Base-by-base conservation (phyloP, 2,888 invertebrate genomes). In the Dinocampus coccinellae region DNA sequence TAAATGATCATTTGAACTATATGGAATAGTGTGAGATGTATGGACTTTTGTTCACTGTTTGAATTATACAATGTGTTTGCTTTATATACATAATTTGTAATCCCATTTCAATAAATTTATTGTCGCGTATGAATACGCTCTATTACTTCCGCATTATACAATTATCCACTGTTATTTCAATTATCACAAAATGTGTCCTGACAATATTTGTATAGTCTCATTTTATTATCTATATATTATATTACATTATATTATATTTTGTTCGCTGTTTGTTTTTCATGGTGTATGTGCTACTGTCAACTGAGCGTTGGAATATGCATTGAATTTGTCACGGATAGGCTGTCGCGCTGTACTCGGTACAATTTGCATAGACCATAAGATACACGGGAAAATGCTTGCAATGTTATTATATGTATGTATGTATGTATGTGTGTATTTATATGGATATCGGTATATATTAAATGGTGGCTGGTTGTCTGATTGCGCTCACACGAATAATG, bases 41-140 rank as follows among this genome's bases (percentile, higher is more conserved):
- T 29, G 57, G 58, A 75, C 72, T 75, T 75, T 75, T 73, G 74
- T 72, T 72, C 63, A 76, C 76, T 73, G 75, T 77, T 72, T 70
- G 34, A 60, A 47, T 52, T 64, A 58, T 47, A 47, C 63, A 34
- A 64, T 67, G 73, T 64, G 72, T 72, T 69, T 69, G 64, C 52
- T 53, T 70, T 71, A 69, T 55, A 33, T 68, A 39, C 68, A 72
- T 74, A 68, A 73, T 71, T 66, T 52, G 13, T 70, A 33, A 24
- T 47, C 63, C 64, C 16, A 36, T 52, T 60, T 53, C 58, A 66
- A 70, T 73, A 33, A 53, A 60, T 68, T 70, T 33, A 62, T 39
- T 62, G 62, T 66, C 52, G 66, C 62, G 63, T 65, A 72, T 70
- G 73, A 73, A 74, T 71, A 69, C 62, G 66, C 66, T 74, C 60